Evolutionary conservation across 1,140 invertebrate species (phyloP).

Genomic region (Achroia grisella): DNA sequence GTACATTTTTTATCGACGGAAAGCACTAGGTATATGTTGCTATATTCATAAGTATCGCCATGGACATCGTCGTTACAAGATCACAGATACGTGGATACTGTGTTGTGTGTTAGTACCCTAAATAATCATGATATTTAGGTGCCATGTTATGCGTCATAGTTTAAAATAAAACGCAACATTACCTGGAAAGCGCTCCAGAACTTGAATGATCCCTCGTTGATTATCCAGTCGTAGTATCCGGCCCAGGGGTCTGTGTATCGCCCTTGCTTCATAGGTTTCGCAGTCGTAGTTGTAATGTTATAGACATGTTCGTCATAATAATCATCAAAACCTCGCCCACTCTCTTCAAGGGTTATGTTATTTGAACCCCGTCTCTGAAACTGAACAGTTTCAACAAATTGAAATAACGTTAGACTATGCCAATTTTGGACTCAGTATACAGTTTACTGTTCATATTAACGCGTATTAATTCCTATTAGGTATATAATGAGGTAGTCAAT

Average conservation of each 20-base stretch:
- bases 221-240: conserved; percentile 88
- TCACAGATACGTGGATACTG: too few species aligned
- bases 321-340: conserved; percentile 53
- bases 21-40: too few species aligned
- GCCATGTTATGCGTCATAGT: too few species aligned
- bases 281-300: conserved; percentile 48
- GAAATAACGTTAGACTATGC: neutral
- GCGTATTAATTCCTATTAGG: too few species aligned
- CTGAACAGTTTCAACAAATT: conserved; percentile 19
- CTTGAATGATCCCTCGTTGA: conserved; percentile 89
- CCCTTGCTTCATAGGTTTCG: conserved; percentile 56
- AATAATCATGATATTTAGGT: too few species aligned
- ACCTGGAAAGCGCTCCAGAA: conserved; percentile 91
- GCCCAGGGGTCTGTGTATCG: conserved; percentile 79
- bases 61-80: too few species aligned
- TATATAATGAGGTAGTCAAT: too few species aligned
- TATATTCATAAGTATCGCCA: too few species aligned
- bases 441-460: too few species aligned
- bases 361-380: conserved; percentile 20
- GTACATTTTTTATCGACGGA: too few species aligned
- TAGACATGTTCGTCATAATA: conserved; percentile 60
- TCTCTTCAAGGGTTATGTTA: conserved; percentile 23
- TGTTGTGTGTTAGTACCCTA: too few species aligned
- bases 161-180: neutral
- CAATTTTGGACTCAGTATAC: too few species aligned